Conservation (phyloP, 1,140 invertebrate genomes). For the Leptopilina boulardi region DNA sequence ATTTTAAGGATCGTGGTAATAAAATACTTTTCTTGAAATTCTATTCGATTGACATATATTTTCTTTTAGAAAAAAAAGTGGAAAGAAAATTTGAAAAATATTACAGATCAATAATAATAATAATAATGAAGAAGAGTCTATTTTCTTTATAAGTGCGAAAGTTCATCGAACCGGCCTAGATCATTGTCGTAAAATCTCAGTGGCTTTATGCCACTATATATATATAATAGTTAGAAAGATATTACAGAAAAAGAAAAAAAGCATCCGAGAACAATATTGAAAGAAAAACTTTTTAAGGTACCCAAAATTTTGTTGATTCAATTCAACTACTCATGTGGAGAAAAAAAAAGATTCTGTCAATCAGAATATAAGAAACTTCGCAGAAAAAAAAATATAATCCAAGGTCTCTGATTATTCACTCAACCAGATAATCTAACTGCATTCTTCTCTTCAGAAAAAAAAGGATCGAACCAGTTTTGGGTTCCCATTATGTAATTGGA, state of each 20-base stretch:
- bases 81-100: slow-evolving; percentile 45
- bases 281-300: not conserved
- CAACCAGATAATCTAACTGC: not conserved
- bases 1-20: too few species aligned
- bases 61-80: not conserved
- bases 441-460: slow-evolving; percentile 6
- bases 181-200: slow-evolving; percentile 63
- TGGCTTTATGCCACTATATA: slow-evolving; percentile 49
- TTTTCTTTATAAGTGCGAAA: slow-evolving; percentile 50
- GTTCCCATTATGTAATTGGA: not conserved
- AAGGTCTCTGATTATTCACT: not conserved
- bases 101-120: slow-evolving; percentile 37
- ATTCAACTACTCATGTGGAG: not conserved
- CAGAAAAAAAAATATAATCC: slow-evolving; percentile 5
- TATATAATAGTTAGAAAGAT: slow-evolving; percentile 38
- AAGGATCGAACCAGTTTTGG: not conserved
- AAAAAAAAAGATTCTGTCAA: not conserved
- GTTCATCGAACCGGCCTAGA: slow-evolving; percentile 62
- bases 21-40: not conserved
- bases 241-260: not conserved
- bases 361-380: not conserved
- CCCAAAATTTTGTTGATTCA: not conserved
- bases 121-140: slow-evolving; percentile 28
- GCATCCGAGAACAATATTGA: not conserved
- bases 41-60: not conserved